phyloP scores from a whole-genome alignment of 2,888 invertebrate genomes.

The Pantelozetes paolii region DNA sequence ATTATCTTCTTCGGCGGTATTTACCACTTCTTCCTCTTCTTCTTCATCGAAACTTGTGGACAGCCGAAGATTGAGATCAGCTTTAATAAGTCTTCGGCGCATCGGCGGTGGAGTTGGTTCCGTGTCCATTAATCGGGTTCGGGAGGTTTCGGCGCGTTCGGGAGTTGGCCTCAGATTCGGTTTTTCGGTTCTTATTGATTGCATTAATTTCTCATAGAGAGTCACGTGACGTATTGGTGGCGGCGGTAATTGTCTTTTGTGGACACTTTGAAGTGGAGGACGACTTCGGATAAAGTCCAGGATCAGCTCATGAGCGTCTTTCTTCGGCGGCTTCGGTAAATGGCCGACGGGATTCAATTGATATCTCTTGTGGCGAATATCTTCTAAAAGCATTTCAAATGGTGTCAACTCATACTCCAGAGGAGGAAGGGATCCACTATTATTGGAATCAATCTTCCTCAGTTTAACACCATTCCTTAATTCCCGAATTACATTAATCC shows the following conservation, averaged over 20 bases:
- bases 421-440: slow-evolving; percentile 56
- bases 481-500: slow-evolving; percentile 92
- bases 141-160: not conserved
- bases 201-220: slow-evolving; percentile 76
- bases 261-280: slow-evolving; percentile 85
- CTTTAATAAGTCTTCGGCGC: slow-evolving; percentile 64
- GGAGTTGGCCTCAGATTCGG: slow-evolving; percentile 59
- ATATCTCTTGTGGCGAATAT: slow-evolving; percentile 82
- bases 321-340: slow-evolving; percentile 70
- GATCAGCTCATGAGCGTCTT: slow-evolving; percentile 91
- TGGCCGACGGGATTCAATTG: slow-evolving; percentile 71
- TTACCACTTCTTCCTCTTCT: slow-evolving; percentile 31
- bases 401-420: slow-evolving; percentile 87
- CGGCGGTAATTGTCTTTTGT: slow-evolving; percentile 76
- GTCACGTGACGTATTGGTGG: slow-evolving; percentile 63
- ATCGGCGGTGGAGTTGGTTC: not conserved
- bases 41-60: slow-evolving; percentile 52
- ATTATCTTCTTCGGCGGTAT: not conserved
- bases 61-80: slow-evolving; percentile 65
- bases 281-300: slow-evolving; percentile 93
- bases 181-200: slow-evolving; percentile 63
- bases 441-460: slow-evolving; percentile 68
- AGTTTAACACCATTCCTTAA: slow-evolving; percentile 84
- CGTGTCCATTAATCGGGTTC: not conserved
- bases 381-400: slow-evolving; percentile 94